A percentile compares a stretch with the other conserved stretches of the same genome.
Evolutionary conservation across 2,888 invertebrate genomes (phyloP).

Genomic region (Drosophila subquinaria): DNA sequence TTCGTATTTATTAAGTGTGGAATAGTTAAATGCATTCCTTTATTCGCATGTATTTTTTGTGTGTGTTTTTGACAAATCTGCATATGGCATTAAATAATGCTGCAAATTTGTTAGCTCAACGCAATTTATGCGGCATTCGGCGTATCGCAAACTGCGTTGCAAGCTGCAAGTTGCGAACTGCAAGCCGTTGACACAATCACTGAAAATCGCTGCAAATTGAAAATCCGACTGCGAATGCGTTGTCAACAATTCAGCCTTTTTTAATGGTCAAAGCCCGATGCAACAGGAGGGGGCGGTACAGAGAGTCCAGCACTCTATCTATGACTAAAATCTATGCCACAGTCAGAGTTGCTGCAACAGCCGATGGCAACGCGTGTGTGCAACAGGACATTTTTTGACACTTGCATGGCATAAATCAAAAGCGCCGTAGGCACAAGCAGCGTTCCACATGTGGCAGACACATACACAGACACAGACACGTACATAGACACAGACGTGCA

Average conservation of each 20-base stretch:
- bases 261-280: constrained; percentile 53
- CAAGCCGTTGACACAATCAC: constrained; percentile 70
- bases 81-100: constrained; percentile 71
- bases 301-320: constrained; percentile 52
- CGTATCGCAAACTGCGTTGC: not conserved
- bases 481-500: not conserved
- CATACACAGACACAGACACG: not conserved
- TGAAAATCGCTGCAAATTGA: constrained; percentile 64
- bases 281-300: constrained; percentile 13
- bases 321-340: constrained; percentile 63
- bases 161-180: constrained; percentile 9
- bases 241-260: constrained; percentile 65
- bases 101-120: constrained; percentile 65
- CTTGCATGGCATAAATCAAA: constrained; percentile 80
- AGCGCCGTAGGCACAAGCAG: constrained; percentile 60
- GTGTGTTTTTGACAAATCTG: constrained; percentile 46
- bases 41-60: constrained; percentile 5
- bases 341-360: constrained; percentile 7
- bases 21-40: constrained; percentile 19
- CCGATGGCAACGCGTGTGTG: constrained; percentile 58
- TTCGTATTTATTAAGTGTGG: constrained; percentile 25
- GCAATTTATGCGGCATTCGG: constrained; percentile 65
- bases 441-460: constrained; percentile 33
- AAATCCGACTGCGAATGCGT: constrained; percentile 56
- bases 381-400: constrained; percentile 80